phyloP scores from a whole-genome alignment of 2,113 vertebrate genomes.

The Psittacus erithacus region DNA sequence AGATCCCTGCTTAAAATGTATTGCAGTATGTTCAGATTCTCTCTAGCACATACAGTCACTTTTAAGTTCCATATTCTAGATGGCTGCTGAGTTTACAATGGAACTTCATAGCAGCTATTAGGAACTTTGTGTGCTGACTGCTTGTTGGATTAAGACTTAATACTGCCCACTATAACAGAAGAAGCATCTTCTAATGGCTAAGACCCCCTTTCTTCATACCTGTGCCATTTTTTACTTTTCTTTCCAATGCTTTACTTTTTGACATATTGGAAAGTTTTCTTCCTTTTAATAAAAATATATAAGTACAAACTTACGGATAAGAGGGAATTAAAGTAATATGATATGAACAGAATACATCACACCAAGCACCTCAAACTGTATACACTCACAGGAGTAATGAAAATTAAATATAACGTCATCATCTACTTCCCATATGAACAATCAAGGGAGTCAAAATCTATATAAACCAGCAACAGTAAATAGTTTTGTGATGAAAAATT shows the following conservation, averaged over 20 bases:
- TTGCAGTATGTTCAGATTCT: not conserved
- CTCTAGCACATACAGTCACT: not conserved
- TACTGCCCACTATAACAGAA: not conserved
- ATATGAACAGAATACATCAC: slow-evolving; percentile 34
- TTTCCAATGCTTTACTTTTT: not conserved
- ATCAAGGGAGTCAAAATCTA: slow-evolving; percentile 68
- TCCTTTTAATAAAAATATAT: slow-evolving; percentile 51
- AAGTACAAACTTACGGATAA: slow-evolving; percentile 51
- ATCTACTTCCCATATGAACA: slow-evolving; percentile 65
- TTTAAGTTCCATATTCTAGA: not conserved
- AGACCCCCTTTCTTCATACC: not conserved
- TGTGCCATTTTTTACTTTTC: not conserved
- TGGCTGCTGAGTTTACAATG: not conserved
- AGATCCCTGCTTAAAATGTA: not conserved
- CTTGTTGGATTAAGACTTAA: not conserved
- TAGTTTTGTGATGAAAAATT: slow-evolving; percentile 70
- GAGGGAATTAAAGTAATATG: slow-evolving; percentile 41
- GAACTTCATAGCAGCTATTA: not conserved
- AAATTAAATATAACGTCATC: slow-evolving; percentile 67
- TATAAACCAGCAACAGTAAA: slow-evolving; percentile 61
- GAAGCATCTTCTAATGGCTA: not conserved
- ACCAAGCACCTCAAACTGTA: slow-evolving; percentile 26
- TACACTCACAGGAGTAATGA: slow-evolving; percentile 60
- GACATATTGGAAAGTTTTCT: not conserved
- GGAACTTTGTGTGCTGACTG: not conserved